Evolutionary conservation across 2,113 vertebrate genomes (phyloP).

Genomic region (Micronycteris hirsuta): DNA sequence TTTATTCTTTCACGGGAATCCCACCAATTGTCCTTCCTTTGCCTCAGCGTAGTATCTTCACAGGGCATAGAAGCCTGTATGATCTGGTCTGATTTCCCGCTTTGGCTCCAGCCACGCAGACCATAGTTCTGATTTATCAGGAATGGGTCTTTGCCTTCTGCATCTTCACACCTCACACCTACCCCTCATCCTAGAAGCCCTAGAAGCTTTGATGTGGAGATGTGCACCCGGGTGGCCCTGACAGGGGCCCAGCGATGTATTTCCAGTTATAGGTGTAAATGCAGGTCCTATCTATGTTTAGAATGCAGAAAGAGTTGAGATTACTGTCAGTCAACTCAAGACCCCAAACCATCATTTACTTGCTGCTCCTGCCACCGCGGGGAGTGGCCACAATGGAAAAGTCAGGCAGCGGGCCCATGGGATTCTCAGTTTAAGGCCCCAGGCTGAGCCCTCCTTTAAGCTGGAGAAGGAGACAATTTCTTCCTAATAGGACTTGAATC

Average conservation of each 20-base stretch:
- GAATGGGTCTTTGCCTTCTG: background rate
- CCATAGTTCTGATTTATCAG: rapidly evolving
- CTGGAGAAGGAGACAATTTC: background rate
- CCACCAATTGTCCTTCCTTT: background rate
- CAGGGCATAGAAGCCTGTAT: background rate
- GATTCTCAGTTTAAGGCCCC: background rate
- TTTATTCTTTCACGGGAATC: background rate
- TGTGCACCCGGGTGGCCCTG: background rate
- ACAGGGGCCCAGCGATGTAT: background rate
- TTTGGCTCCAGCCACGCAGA: background rate
- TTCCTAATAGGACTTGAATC: background rate
- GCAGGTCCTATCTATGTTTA: background rate
- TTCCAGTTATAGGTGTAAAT: rapidly evolving
- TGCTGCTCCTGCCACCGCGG: rapidly evolving
- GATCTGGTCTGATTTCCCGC: background rate
- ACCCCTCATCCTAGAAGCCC: background rate
- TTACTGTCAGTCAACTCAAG: background rate
- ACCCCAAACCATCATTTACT: rapidly evolving
- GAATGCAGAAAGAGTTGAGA: background rate
- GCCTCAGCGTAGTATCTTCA: background rate
- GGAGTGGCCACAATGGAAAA: background rate
- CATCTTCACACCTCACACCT: background rate
- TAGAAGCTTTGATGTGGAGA: background rate
- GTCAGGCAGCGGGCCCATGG: background rate
- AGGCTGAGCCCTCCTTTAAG: background rate